Evolutionary conservation across 2,888 invertebrate species (phyloP).

Genomic region (Acanthococcus lagerstroemiae): DNA sequence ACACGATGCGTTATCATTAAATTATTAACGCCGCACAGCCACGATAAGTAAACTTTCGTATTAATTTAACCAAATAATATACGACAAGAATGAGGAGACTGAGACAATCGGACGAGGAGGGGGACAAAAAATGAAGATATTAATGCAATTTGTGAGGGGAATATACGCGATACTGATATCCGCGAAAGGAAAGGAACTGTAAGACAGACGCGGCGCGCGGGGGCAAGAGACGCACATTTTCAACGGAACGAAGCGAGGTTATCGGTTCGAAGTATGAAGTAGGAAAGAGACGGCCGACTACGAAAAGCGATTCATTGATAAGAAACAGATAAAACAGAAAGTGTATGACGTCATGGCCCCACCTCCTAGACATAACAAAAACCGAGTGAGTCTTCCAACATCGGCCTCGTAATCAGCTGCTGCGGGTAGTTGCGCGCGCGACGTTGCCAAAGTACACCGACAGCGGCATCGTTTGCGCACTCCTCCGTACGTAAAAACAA

Average conservation of each 20-base stretch:
- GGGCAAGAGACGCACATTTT: background rate
- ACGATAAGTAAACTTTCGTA: background rate
- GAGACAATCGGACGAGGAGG: background rate
- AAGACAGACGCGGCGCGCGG: background rate
- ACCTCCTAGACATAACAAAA: constrained; percentile 29
- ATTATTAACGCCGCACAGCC: background rate
- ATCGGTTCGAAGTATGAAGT: constrained; percentile 11
- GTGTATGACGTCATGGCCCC: constrained; percentile 29
- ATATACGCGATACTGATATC: background rate
- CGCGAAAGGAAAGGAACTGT: background rate
- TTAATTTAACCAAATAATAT: background rate
- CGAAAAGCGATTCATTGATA: constrained; percentile 26
- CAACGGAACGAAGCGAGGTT: constrained; percentile 15
- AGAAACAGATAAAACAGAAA: constrained; percentile 30
- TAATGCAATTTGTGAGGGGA: background rate
- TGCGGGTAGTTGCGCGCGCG: constrained; percentile 12
- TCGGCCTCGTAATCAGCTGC: constrained; percentile 28
- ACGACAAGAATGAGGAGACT: background rate
- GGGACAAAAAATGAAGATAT: background rate
- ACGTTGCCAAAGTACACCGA: constrained; percentile 10
- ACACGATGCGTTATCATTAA: background rate
- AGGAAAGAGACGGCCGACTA: background rate
- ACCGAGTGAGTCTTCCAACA: constrained; percentile 3
- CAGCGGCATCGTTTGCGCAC: background rate
- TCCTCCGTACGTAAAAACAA: background rate